Evolutionary conservation across 2,113 vertebrate species (phyloP), one percentile per base, ranked within the genome.

Genomic region (Tychaedon coryphoeus): DNA sequence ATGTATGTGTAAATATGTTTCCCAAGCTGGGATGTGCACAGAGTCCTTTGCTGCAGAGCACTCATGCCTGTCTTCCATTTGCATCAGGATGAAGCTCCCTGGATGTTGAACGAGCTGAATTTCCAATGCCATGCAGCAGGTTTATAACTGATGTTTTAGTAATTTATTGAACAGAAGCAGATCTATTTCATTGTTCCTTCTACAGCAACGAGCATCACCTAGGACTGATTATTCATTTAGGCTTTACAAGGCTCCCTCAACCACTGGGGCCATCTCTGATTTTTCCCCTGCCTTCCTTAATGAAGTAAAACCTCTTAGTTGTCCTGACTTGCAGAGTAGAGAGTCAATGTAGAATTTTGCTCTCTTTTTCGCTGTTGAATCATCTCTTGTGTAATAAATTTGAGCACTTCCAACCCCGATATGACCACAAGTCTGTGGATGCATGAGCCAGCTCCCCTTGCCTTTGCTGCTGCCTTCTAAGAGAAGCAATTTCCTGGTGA

Each of bases 371-470:
- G 45, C 95, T 95, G 86, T 94, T 77, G 95, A 95, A 82, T 92
- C 94, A 83, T 61, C 67, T 75, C 93, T 82, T 50, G 96, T 97
- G 95, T 97, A 97, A 97, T 97, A 97, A 98, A 98, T 87, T 74
- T 87, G 83, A 97, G 97, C 97, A 88, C 82, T 96, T 91, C 88
- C 56, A 82, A 80, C 51, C 42, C 61, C 12, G 10, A 29, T 16
- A 34, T 3, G 60, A 57, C 60, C 67, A 70, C 92, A 65, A 14
- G 76, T 94, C 83, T 84, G 81, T 47, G 91, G 88, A 6, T 94
- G 95, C 92, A 93, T 92, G 92, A 64, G 42, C 5, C n/a, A 24
- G 54, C 77, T 70, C 78, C 90, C 87, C 64, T 71, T 33, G 62
- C 82, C 40, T 92, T 85, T 56, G 71, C 19, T 92, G 85, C 85